phyloP scores from a whole-genome alignment of 1,140 invertebrate species.

The Drosophila navojoa region DNA sequence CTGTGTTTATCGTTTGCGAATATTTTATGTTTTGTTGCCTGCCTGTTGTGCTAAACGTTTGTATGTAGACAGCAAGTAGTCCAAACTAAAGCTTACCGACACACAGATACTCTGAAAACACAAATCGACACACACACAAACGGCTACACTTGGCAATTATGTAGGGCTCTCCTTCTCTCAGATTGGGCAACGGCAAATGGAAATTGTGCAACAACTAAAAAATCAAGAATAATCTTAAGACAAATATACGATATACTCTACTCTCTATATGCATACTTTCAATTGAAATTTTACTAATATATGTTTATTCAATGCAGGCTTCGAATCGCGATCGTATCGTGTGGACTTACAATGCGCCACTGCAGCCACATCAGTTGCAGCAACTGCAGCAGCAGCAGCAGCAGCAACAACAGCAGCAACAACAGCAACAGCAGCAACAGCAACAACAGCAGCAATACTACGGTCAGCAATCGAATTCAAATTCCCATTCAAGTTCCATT shows the following conservation, averaged over 20 bases:
- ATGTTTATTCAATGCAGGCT: conserved; percentile 53
- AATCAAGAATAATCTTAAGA: conserved; percentile 6
- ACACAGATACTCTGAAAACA: conserved; percentile 24
- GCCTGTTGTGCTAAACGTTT: conserved; percentile 65
- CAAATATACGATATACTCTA: conserved; percentile 10
- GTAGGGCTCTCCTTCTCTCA: conserved; percentile 42
- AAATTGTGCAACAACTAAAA: conserved; percentile 35
- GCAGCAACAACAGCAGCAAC: conserved; percentile 56
- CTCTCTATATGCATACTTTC: conserved; percentile 6
- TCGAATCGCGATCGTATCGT: conserved; percentile 88
- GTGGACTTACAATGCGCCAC: conserved; percentile 95
- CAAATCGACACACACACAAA: conserved; percentile 34
- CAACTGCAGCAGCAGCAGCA: conserved; percentile 68
- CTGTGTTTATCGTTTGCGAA: conserved; percentile 52
- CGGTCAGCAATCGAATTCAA: conserved; percentile 81
- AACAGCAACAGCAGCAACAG: conserved; percentile 64
- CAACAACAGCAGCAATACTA: conserved; percentile 71
- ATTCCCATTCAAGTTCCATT: conserved; percentile 85
- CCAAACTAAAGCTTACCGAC: conserved; percentile 35
- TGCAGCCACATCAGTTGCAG: conserved; percentile 84
- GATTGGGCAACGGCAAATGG: conserved; percentile 43
- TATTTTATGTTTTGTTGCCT: conserved; percentile 61
- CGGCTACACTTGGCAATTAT: conserved; percentile 48
- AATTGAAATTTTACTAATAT: conserved; percentile 48
- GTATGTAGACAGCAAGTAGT: conserved; percentile 59